Conservation (phyloP, 2,113 vertebrate genomes). For the Podocnemis expansa region DNA sequence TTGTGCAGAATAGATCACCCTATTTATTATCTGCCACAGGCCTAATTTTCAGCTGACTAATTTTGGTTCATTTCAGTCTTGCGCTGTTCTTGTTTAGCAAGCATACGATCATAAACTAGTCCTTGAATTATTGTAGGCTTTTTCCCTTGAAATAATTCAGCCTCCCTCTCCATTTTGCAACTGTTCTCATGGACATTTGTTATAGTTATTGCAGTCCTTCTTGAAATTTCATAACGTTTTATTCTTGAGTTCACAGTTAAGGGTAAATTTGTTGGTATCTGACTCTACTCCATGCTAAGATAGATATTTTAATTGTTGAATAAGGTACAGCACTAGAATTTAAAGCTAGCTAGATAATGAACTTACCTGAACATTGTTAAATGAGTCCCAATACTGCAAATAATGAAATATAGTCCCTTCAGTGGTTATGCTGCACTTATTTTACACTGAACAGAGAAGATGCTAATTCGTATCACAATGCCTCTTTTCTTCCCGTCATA, state of each 20-base stretch:
- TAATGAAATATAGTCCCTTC: neutral
- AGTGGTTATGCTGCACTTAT: neutral
- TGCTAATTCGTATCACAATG: accelerated
- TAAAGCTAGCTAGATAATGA: neutral
- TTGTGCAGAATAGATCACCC: neutral
- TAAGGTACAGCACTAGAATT: neutral
- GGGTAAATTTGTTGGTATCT: neutral
- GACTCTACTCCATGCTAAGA: neutral
- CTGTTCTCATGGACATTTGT: neutral
- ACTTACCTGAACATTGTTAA: neutral
- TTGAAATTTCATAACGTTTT: neutral
- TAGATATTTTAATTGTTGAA: neutral
- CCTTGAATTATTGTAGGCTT: neutral
- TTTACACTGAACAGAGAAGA: neutral
- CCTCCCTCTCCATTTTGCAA: neutral
- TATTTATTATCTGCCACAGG: neutral
- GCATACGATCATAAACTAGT: neutral
- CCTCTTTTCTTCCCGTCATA: neutral
- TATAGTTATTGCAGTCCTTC: neutral
- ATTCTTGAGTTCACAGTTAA: neutral
- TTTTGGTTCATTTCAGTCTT: neutral
- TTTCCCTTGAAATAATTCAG: neutral
- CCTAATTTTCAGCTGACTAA: neutral
- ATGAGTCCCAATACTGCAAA: neutral
- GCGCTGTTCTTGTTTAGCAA: neutral